Evolutionary conservation across 2,797 vertebrate species (phyloP).

Genomic region (Loriculus beryllinus): DNA sequence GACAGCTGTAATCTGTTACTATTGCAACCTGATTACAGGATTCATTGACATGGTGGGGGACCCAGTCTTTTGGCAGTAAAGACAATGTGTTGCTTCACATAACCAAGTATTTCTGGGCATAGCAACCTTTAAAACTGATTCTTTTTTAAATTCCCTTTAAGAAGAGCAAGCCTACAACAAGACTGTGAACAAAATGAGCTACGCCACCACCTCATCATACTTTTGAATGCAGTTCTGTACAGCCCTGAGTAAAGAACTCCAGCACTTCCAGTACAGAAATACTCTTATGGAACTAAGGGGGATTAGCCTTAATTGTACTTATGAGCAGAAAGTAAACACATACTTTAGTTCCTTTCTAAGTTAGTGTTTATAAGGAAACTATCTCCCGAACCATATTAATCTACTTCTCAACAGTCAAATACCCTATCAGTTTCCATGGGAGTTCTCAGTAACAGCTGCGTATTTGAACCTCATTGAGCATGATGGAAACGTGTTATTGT

Average conservation of each 20-base stretch:
- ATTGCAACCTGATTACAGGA: slow-evolving; percentile 63
- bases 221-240: neutral
- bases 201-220: neutral
- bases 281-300: neutral
- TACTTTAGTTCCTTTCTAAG: neutral
- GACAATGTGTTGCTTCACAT: neutral
- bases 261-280: neutral
- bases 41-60: neutral
- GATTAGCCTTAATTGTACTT: neutral
- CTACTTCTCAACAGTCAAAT: neutral
- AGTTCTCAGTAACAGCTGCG: neutral
- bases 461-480: neutral
- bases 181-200: neutral
- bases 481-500: neutral
- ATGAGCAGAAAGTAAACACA: slow-evolving; percentile 3
- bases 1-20: slow-evolving; percentile 66
- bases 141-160: neutral
- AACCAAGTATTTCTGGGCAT: neutral
- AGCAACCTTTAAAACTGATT: neutral
- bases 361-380: neutral
- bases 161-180: neutral
- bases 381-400: neutral
- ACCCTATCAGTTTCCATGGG: neutral
- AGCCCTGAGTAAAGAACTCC: neutral
- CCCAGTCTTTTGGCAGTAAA: neutral